Evolutionary conservation across 2,113 vertebrate genomes (phyloP).

Genomic region (Melanerpes formicivorus): DNA sequence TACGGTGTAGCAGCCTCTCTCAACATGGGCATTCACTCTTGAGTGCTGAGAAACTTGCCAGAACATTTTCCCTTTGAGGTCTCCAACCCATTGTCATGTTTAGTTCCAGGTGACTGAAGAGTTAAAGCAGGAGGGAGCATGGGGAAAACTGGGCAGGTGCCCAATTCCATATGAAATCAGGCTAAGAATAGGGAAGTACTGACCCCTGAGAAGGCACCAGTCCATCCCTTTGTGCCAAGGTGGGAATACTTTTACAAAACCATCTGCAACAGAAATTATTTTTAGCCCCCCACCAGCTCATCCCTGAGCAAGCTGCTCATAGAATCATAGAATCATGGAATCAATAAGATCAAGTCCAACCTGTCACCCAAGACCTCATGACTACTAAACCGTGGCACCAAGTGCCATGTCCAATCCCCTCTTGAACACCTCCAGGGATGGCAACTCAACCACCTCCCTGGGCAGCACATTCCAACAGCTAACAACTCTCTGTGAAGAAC

Average conservation of each 20-base stretch:
- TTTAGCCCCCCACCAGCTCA: background rate
- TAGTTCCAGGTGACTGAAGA: background rate
- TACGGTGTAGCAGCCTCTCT: background rate
- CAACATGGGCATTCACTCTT: background rate
- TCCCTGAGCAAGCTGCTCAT: rapidly evolving
- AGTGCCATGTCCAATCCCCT: too few species aligned
- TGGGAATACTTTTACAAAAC: conserved; percentile 9
- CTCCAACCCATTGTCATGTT: background rate
- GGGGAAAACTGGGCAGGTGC: background rate
- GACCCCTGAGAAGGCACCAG: background rate
- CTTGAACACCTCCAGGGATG: too few species aligned
- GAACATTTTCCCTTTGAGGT: background rate
- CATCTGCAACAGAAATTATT: conserved; percentile 4
- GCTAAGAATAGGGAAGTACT: background rate
- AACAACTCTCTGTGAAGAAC: too few species aligned
- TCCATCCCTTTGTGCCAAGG: conserved; percentile 4
- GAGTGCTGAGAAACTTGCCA: background rate
- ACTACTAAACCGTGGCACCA: too few species aligned
- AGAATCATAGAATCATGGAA: too few species aligned
- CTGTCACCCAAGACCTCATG: too few species aligned
- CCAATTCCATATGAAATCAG: background rate
- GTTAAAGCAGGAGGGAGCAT: background rate
- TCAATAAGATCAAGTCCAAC: too few species aligned
- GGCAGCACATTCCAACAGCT: too few species aligned
- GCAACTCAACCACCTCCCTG: too few species aligned